These are phyloP conservation scores for Dendrolimus pini DNA, from an alignment of 2,888 invertebrate genomes.

Conservation along the genomic window DNA sequence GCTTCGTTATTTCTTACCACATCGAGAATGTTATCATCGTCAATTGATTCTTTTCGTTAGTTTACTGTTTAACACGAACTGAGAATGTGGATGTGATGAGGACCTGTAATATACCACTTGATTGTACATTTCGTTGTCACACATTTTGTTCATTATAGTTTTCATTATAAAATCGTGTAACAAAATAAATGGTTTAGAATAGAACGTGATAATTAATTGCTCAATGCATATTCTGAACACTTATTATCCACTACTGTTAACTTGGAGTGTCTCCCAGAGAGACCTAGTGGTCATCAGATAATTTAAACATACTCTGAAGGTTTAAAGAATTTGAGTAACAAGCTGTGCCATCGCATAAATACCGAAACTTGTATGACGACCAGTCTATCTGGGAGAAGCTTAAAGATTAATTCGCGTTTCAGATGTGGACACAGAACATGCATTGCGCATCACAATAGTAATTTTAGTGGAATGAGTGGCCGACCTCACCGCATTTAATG, in stretches of 20 bases:
- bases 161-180: constrained; percentile 22
- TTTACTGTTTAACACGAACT: constrained; percentile 32
- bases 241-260: constrained; percentile 12
- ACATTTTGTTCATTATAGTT: constrained; percentile 21
- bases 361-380: too few species aligned
- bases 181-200: constrained; percentile 25
- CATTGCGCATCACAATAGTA: constrained; percentile 62
- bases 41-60: constrained; percentile 34
- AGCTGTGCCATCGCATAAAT: too few species aligned
- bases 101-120: constrained; percentile 53
- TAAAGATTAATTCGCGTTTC: constrained; percentile 21
- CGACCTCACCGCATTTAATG: constrained; percentile 74
- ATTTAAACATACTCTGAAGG: too few species aligned
- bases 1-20: constrained; percentile 56
- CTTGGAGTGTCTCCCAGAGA: too few species aligned
- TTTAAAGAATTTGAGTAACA: too few species aligned
- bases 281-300: too few species aligned
- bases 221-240: constrained; percentile 54
- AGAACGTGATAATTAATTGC: constrained; percentile 40
- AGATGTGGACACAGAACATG: constrained; percentile 60
- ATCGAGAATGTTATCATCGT: constrained; percentile 73
- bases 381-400: constrained; percentile 22
- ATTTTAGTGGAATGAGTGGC: constrained; percentile 75
- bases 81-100: constrained; percentile 53
- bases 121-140: constrained; percentile 21